phyloP scores from a whole-genome alignment of 2,888 invertebrate species.

The Elaeidobius kamerunicus region DNA sequence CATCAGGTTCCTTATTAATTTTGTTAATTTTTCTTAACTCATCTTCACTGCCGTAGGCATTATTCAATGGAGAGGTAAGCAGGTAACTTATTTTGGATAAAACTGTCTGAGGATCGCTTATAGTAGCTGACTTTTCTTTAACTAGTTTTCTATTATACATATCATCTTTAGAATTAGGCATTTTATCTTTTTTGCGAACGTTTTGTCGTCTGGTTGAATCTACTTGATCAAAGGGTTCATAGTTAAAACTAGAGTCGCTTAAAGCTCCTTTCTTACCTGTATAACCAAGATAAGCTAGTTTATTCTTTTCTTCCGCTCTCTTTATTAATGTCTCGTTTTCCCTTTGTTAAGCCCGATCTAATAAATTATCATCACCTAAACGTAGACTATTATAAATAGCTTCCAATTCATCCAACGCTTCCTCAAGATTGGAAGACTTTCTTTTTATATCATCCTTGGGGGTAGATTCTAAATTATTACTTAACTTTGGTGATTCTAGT shows the following conservation, averaged over 20 bases:
- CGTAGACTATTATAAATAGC: constrained; percentile 86
- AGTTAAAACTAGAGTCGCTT: constrained; percentile 48
- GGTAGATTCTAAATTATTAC: constrained; percentile 1
- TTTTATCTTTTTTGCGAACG: constrained; percentile 47
- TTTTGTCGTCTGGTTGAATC: constrained; percentile 43
- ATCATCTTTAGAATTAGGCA: constrained; percentile 70
- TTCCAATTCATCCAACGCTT: constrained; percentile 85
- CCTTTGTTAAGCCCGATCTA: constrained; percentile 75
- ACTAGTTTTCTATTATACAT: constrained; percentile 76
- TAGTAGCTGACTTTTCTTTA: constrained; percentile 56
- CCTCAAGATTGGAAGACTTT: constrained; percentile 79
- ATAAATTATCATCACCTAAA: constrained; percentile 77
- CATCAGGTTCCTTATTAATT: constrained; percentile 68
- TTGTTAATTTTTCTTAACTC: constrained; percentile 29
- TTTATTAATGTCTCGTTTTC: constrained; percentile 52
- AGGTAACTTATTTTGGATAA: constrained; percentile 62
- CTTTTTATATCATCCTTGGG: constrained; percentile 46
- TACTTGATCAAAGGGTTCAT: constrained; percentile 45
- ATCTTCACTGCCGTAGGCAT: constrained; percentile 54
- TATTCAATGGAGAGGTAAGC: constrained; percentile 65
- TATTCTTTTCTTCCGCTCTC: constrained; percentile 38
- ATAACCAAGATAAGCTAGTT: constrained; percentile 37
- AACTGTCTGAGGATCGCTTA: constrained; percentile 48
- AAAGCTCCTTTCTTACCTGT: constrained; percentile 42
- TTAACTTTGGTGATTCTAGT: constrained; percentile 6